Evolutionary conservation across 1,140 invertebrate species (phyloP), one percentile per base, ranked within the genome.

Genomic region (Zophobas atratus): DNA sequence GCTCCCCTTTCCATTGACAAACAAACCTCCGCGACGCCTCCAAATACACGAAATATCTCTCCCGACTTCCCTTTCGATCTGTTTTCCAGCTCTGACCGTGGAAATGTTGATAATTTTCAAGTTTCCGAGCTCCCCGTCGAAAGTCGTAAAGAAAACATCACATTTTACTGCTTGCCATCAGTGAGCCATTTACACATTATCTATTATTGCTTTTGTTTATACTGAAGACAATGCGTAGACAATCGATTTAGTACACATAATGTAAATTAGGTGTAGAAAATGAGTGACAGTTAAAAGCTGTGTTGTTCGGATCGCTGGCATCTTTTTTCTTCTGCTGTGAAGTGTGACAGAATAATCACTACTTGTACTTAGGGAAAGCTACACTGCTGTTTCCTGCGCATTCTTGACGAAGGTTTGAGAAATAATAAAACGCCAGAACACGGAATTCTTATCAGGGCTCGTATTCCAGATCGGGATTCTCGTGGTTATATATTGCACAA

Each of bases 71-170:
- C 60, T 39, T 67, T n/a, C 60, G 39, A 41, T 67, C 36, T 51
- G 49, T 51, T 67, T 67, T 67, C 38, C 60, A 67, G 34, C 60
- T 41, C 43, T 33, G 60, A n/a, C 39, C 39, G 60, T 67, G 60
- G 60, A 67, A 67, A 67, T 39, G 8, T 39, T 46, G 60, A 67
- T 39, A 67, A 67, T 67, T 67, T 67, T 39, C 60, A 67, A 43
- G 60, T 67, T 67, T 20, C 57, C 57, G 8, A 63, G 57, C n/a
- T 63, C 33, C 38, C 38, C 60, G 60, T 43, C 60, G 20, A 39
- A 39, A 20, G 60, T 67, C 60, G 60, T 67, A 67, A 67, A 67
- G 60, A 67, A 67, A 63, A 67, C 60, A 67, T 67, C 39, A 67
- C 60, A 67, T 67, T 67, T 67, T 67, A 67, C 43, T 67, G 33